Base-by-base conservation (phyloP, 2,888 invertebrate species). In the Meganola albula region DNA sequence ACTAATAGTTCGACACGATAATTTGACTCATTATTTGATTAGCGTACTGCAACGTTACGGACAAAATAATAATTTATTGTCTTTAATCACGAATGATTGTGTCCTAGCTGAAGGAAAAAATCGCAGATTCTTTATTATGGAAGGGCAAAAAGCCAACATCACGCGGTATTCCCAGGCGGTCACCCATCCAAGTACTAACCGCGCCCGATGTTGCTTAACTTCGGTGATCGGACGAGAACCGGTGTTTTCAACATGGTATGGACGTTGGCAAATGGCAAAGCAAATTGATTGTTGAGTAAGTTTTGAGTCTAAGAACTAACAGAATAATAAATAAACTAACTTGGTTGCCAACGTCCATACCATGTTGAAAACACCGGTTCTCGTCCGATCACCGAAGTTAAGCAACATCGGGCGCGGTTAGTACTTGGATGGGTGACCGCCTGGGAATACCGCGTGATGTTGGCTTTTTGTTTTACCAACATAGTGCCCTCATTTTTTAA, bases 351-450 rank as follows among this genome's bases (percentile, higher is more conserved):
- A 58, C 58, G 70, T 69, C 69, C 73, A 73, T 71, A 74, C 74
- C 58, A 75, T 60, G 73, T 73, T 75, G 74, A 74, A 71, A 49
- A 72, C 74, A 74, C 74, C 73, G 76, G 74, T 76, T 77, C 75
- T 76, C 74, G 74, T 76, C 75, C 75, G 76, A 78, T 75, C 77
- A 76, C 77, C 74, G 77, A 76, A 76, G 76, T 76, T 75, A 79
- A 77, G 74, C 76, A 76, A 73, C 76, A 64, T 77, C 67, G 75
- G 76, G 73, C 75, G 74, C 58, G 70, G 71, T 78, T 73, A 78
- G 75, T 77, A 76, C 76, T 76, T 79, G 74, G 74, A 78, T 78
- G 75, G 77, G 75, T 78, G 76, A 77, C 77, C 70, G 71, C 72
- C 20, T 20, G 20, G 20, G 20, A 20, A 20, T 20, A 20, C 20